Base-by-base conservation (phyloP, 1,140 invertebrate genomes). In the Bactericera cockerelli region DNA sequence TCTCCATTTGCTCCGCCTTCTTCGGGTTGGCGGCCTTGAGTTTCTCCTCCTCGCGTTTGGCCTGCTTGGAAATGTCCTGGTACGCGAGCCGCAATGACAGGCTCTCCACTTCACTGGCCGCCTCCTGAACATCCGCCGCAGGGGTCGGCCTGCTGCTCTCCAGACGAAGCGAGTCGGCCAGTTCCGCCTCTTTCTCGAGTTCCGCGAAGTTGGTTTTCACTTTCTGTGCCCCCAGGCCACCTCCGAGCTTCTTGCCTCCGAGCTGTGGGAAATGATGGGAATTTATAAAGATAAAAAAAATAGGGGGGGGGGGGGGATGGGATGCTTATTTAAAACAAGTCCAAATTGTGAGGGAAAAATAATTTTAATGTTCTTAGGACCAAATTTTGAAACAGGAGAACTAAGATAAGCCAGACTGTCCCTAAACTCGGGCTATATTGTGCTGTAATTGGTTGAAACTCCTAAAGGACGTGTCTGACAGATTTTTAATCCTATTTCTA, bases 161-260 rank as follows among this genome's bases (percentile, higher is more conserved):
- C 67, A 79, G 72, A 67, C 81, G 83, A 14, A 82, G 72, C 69
- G 89, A 82, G 70, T 91, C 89, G 26, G 81, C 79, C 63, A 89
- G 78, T 61, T 75, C 75, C 63, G 85, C 82, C 68, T 89, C 84
- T 65, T 82, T 82, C 74, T 98, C 95, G 49, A 98, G 83, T 67
- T 96, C 93, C n/a, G 86, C 86, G 72, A 99, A 99, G 72, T 98
- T 93, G 13, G 86, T 80, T 66, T 84, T 90, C 4, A 98, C 89
- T 72, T 90, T 90, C 58, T 93, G 93, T n/a, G 94, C 96, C 58
- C 95, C 95, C n/a, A 98, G 72, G 1, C 92, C 88, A 39, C 79
- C 80, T 1, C 91, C 88, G 38, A 79, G 80, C 33, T 64, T 26
- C 71, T 89, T 94, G 0, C 78, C 81, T 13, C 89, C 89, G 59